Percentiles rank a stretch among this genome's conserved stretches.
phyloP scores from a whole-genome alignment of 1,140 invertebrate genomes.

The Platyura marginata region DNA sequence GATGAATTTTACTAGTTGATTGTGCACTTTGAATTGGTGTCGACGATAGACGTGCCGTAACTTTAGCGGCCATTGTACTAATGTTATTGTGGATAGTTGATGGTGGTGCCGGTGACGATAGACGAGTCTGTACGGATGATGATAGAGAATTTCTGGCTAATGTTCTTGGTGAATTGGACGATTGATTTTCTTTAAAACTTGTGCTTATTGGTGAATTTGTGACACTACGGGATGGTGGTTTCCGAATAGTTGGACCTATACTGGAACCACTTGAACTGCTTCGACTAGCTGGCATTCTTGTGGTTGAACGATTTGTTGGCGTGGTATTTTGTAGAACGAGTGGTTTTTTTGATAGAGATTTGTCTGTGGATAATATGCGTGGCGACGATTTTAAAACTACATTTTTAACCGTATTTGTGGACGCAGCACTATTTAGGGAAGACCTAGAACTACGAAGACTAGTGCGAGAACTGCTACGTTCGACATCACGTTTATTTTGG shows the following conservation, averaged over 20 bases:
- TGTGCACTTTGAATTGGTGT: not conserved
- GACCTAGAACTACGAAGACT: constrained; percentile 63
- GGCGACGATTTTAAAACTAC: constrained; percentile 25
- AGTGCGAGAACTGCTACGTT: constrained; percentile 43
- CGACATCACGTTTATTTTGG: constrained; percentile 26
- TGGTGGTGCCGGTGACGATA: not conserved
- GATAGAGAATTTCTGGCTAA: not conserved
- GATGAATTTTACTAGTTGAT: constrained; percentile 11
- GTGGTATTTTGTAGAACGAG: constrained; percentile 7
- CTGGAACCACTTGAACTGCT: constrained; percentile 55
- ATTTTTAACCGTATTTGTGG: constrained; percentile 56
- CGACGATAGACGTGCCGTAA: constrained; percentile 6
- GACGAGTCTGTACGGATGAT: not conserved
- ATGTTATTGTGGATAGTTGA: not conserved
- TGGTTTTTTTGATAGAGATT: not conserved
- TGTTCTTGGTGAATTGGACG: constrained; percentile 4
- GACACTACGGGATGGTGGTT: constrained; percentile 7
- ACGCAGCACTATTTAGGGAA: constrained; percentile 61
- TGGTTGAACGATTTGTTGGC: constrained; percentile 3
- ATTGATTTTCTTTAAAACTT: constrained; percentile 17
- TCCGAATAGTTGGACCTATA: constrained; percentile 17
- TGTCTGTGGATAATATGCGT: constrained; percentile 1
- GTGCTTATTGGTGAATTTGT: constrained; percentile 9
- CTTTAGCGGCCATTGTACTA: constrained; percentile 5
- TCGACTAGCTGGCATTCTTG: constrained; percentile 41